These are phyloP conservation scores for Apostichopus parvimensis DNA, from an alignment of 35 echinoderm and acorn worm genomes.

Conservation along the genomic window DNA sequence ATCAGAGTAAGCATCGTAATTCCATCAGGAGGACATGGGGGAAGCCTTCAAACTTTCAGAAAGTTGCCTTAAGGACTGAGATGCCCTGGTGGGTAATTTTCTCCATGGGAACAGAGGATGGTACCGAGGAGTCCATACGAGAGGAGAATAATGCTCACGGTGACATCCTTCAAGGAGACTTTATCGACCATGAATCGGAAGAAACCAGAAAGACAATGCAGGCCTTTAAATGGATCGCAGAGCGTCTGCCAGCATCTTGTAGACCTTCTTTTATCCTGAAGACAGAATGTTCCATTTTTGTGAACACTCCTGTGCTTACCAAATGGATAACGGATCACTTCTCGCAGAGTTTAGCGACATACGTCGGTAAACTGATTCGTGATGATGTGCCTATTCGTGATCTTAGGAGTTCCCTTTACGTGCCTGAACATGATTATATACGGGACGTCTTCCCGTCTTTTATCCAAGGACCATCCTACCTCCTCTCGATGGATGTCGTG, in stretches of 20 bases:
- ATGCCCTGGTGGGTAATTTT: conserved; percentile 74
- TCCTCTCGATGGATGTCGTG: conserved; percentile 78
- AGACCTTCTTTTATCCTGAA: conserved; percentile 68
- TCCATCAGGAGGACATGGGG: conserved; percentile 82
- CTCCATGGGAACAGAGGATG: conserved; percentile 53
- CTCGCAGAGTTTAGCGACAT: conserved; percentile 24
- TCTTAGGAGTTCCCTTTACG: conserved; percentile 51
- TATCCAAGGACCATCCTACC: conserved; percentile 63
- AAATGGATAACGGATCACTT: conserved; percentile 64
- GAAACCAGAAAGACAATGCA: conserved; percentile 81
- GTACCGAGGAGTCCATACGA: conserved; percentile 7
- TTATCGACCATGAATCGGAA: conserved; percentile 65
- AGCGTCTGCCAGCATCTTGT: conserved; percentile 30
- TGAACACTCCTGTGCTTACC: conserved; percentile 68
- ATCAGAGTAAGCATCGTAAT: conserved; percentile 45
- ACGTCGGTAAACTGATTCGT: conserved; percentile 74
- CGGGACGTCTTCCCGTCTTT: conserved; percentile 65
- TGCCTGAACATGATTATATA: conserved; percentile 64
- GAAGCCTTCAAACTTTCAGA: conserved; percentile 23
- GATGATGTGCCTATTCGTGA: conserved; percentile 79
- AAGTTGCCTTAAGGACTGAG: conserved; percentile 19
- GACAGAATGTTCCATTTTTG: conserved; percentile 66
- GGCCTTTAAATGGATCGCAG: conserved; percentile 72
- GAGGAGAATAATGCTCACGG: conserved; percentile 31
- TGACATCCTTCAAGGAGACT: conserved; percentile 91